Percentiles rank a stretch among this genome's conserved stretches.
Conservation (phyloP, 2,888 invertebrate genomes). For the Ectemnius continuus region DNA sequence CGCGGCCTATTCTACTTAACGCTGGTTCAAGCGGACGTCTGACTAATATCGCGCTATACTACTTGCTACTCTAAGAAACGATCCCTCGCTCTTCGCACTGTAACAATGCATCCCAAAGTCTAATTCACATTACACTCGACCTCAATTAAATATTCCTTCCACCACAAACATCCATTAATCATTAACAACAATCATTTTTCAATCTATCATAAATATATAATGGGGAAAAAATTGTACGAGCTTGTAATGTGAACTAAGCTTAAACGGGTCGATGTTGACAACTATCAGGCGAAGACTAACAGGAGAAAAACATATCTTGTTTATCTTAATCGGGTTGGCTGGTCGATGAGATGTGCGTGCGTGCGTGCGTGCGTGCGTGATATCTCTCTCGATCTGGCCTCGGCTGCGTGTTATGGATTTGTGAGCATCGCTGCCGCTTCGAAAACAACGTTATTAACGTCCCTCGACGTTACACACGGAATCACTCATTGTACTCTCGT, state of each 20-base stretch:
- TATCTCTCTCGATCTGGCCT: not conserved
- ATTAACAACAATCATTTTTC: no score
- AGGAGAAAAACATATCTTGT: no score
- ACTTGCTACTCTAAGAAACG: not conserved
- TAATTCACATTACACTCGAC: no score
- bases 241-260: no score
- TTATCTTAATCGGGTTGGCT: not conserved
- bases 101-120: no score
- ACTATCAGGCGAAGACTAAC: no score
- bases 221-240: no score
- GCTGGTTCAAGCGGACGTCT: not conserved
- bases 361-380: not conserved
- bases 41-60: not conserved
- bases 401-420: conserved; percentile 77
- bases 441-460: conserved; percentile 42
- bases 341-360: not conserved
- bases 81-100: no score
- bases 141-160: no score
- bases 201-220: no score
- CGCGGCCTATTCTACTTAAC: not conserved
- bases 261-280: no score
- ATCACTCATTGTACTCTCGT: conserved; percentile 12
- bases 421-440: conserved; percentile 70
- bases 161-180: no score
- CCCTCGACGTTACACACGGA: conserved; percentile 54